Evolutionary conservation across 2,797 vertebrate species (phyloP).

Genomic region (Pseudomugil tenellus): DNA sequence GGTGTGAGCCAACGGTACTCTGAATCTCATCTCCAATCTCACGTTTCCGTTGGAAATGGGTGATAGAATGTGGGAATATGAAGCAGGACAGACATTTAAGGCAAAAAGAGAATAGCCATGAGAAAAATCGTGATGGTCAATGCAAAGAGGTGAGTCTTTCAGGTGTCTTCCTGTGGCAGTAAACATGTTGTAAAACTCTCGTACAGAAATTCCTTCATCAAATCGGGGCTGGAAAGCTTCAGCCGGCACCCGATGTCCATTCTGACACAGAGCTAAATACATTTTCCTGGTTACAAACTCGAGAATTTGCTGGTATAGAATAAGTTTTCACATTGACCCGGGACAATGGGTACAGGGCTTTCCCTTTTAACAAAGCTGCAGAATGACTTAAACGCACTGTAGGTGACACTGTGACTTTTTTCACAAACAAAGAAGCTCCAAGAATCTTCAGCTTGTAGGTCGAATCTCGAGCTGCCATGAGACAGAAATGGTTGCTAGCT

Average conservation of each 20-base stretch:
- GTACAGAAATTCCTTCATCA: fast-evolving
- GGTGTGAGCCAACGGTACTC: background rate
- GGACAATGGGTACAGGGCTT: background rate
- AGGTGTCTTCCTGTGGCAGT: background rate
- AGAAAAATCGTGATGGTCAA: background rate
- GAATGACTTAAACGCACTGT: too few species aligned
- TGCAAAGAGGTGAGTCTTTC: constrained; percentile 7
- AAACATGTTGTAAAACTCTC: constrained; percentile 20
- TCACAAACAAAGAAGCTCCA: background rate
- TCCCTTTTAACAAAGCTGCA: background rate
- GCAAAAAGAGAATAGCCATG: background rate
- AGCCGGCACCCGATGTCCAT: background rate
- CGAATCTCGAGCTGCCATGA: background rate
- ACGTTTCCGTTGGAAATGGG: background rate
- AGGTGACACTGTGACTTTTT: background rate
- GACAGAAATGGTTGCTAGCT: background rate
- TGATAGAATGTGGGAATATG: fast-evolving
- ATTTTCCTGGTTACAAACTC: too few species aligned
- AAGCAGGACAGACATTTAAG: background rate
- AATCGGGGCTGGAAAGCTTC: constrained; percentile 9
- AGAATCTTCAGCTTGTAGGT: background rate
- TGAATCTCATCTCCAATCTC: constrained; percentile 14
- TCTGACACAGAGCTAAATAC: background rate
- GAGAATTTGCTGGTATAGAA: constrained; percentile 3
- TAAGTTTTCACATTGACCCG: background rate